These are phyloP conservation scores for Ochotona curzoniae DNA, from an alignment of 2,113 vertebrate species.

Conservation along the genomic window DNA sequence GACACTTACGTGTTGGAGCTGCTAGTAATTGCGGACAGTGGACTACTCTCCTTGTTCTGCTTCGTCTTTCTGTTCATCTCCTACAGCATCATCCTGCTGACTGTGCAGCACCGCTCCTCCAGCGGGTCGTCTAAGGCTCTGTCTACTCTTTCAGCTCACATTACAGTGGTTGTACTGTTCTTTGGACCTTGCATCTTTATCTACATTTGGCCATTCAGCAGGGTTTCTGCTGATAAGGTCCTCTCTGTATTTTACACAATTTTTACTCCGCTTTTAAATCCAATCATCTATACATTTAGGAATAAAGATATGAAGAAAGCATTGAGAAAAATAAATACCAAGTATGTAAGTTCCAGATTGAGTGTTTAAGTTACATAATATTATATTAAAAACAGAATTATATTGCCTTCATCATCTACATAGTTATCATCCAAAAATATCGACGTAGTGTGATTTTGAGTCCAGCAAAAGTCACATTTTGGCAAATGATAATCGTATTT, in stretches of 20 bases:
- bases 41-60: constrained; percentile 53
- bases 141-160: constrained; percentile 61
- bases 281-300: constrained; percentile 70
- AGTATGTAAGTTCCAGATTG: background rate
- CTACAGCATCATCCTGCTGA: constrained; percentile 48
- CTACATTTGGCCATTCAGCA: constrained; percentile 61
- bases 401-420: background rate
- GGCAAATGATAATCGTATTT: background rate
- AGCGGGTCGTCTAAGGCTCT: constrained; percentile 46
- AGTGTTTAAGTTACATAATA: constrained; percentile 8
- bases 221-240: constrained; percentile 46
- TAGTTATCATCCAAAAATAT: background rate
- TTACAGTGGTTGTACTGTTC: constrained; percentile 64
- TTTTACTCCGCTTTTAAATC: constrained; percentile 70
- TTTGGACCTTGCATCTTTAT: constrained; percentile 66
- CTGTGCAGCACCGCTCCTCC: background rate
- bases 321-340: constrained; percentile 61
- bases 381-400: background rate
- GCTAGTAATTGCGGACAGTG: constrained; percentile 58
- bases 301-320: constrained; percentile 74
- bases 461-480: background rate
- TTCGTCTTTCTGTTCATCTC: constrained; percentile 61
- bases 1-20: constrained; percentile 61
- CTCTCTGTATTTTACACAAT: constrained; percentile 73
- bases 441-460: background rate